Evolutionary conservation across 2,797 vertebrate genomes (phyloP).

Genomic region (Columba guinea): DNA sequence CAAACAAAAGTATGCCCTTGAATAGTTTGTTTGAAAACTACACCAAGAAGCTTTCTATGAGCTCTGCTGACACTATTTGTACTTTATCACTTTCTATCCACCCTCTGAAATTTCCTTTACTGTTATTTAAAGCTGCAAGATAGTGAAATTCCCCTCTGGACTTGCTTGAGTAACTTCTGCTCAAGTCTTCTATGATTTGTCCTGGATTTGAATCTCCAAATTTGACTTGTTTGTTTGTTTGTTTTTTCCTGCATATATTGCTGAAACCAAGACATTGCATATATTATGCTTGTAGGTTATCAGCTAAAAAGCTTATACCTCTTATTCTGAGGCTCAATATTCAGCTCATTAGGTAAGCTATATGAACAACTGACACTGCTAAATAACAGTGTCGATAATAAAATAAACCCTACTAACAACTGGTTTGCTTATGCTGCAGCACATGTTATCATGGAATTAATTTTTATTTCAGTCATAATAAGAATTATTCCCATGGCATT

Average conservation of each 20-base stretch:
- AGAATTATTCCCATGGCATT: not conserved
- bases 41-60: not conserved
- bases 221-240: not conserved
- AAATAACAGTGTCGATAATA: not conserved
- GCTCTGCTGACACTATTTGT: not conserved
- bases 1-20: not conserved
- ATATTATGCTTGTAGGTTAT: not conserved
- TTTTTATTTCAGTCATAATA: slow-evolving; percentile 21
- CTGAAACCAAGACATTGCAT: not conserved
- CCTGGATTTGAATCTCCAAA: not conserved
- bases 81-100: not conserved
- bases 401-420: not conserved
- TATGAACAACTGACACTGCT: not conserved
- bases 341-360: not conserved
- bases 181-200: not conserved
- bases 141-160: not conserved
- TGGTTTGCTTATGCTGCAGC: not conserved
- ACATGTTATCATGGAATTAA: not conserved
- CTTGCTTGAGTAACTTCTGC: not conserved
- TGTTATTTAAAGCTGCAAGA: not conserved
- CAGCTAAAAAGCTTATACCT: not conserved
- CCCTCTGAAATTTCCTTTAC: not conserved
- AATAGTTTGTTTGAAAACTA: not conserved
- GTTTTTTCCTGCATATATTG: not conserved
- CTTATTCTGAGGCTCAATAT: not conserved